Evolutionary conservation across 1,140 invertebrate genomes (phyloP).

Genomic region (Drosophila trapezifrons): DNA sequence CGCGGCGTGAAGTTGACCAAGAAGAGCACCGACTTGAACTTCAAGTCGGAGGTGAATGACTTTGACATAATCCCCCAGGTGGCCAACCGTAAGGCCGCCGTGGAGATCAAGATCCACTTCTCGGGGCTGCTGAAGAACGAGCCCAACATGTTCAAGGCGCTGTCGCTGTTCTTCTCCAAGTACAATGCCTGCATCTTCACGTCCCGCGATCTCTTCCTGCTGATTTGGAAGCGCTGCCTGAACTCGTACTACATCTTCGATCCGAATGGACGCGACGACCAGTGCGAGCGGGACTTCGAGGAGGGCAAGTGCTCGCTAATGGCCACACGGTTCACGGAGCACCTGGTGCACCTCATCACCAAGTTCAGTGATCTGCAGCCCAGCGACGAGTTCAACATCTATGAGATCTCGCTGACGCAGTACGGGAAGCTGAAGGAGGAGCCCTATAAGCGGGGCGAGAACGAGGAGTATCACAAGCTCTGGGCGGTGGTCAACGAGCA

Average conservation of each 20-base stretch:
- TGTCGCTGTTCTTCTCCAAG: constrained; percentile 70
- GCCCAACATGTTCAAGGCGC: constrained; percentile 74
- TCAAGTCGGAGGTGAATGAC: constrained; percentile 57
- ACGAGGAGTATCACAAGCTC: constrained; percentile 49
- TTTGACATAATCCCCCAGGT: constrained; percentile 79
- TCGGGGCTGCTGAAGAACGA: constrained; percentile 66
- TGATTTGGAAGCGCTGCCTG: constrained; percentile 79
- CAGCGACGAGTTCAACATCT: constrained; percentile 69
- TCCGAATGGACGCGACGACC: constrained; percentile 71
- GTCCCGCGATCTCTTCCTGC: constrained; percentile 64
- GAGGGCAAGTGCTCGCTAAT: constrained; percentile 75
- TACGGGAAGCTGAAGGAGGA: constrained; percentile 69
- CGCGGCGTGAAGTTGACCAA: constrained; percentile 63
- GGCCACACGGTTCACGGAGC: constrained; percentile 64
- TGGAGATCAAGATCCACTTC: constrained; percentile 67
- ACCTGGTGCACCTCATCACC: constrained; percentile 73
- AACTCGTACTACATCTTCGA: constrained; percentile 80
- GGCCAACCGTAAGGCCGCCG: constrained; percentile 51
- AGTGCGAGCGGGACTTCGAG: constrained; percentile 62
- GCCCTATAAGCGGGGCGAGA: constrained; percentile 13
- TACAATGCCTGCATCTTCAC: constrained; percentile 75
- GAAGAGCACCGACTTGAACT: constrained; percentile 53
- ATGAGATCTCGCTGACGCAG: constrained; percentile 64
- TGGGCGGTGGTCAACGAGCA: constrained; percentile 78
- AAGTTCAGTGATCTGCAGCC: constrained; percentile 61